phyloP scores from a whole-genome alignment of 2,113 vertebrate species.

The Callipepla squamata region DNA sequence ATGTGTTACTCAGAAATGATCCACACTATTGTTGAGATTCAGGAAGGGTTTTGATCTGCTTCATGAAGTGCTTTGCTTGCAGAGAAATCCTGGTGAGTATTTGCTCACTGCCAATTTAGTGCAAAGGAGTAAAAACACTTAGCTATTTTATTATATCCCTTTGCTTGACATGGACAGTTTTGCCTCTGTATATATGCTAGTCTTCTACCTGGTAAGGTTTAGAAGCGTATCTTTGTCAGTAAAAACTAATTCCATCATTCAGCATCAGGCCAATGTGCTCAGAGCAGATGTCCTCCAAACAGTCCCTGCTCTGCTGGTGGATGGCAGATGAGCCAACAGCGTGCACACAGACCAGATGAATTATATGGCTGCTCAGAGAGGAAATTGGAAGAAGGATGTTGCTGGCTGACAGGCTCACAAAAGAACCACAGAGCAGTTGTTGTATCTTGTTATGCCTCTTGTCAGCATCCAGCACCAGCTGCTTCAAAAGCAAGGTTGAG shows the following conservation, averaged over 20 bases:
- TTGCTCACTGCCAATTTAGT: background rate
- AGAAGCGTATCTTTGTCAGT: fast-evolving
- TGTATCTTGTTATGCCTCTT: background rate
- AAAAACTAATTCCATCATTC: background rate
- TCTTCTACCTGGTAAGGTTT: background rate
- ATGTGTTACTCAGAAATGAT: constrained; percentile 56
- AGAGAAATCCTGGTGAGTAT: constrained; percentile 13
- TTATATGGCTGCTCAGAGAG: background rate
- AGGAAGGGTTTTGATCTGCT: constrained; percentile 32
- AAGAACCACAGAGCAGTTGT: background rate
- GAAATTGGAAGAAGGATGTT: background rate
- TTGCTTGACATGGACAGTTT: background rate
- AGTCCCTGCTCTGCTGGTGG: background rate
- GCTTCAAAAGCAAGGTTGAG: background rate
- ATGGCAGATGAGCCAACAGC: background rate
- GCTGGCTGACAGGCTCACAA: background rate
- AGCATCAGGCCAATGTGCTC: background rate
- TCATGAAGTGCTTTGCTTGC: background rate
- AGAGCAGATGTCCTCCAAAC: background rate
- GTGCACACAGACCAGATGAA: background rate
- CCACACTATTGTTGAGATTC: background rate
- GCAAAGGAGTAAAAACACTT: background rate
- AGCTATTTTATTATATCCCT: background rate
- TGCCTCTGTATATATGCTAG: background rate
- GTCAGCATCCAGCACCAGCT: background rate